A percentile compares a stretch with the other conserved stretches of the same genome.
These are phyloP conservation scores for Phaetusa simplex DNA, from an alignment of 2,113 vertebrate species.

Conservation along the genomic window DNA sequence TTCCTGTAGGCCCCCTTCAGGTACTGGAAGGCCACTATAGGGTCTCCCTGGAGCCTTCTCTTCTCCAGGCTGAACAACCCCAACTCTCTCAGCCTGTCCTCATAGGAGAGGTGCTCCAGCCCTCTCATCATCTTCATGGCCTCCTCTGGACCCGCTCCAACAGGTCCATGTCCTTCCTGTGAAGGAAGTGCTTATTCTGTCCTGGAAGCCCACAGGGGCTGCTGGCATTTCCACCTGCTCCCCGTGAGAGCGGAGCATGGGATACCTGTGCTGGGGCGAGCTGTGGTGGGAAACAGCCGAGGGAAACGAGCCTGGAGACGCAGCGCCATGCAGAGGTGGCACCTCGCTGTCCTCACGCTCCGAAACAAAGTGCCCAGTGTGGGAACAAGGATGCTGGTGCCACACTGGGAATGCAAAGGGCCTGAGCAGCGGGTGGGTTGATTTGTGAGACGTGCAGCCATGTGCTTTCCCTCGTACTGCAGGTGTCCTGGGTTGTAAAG, in stretches of 20 bases:
- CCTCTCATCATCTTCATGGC: too few relatives aligned
- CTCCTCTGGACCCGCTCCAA: too few relatives aligned
- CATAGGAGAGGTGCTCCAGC: too few relatives aligned
- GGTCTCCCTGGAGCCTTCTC: too few relatives aligned
- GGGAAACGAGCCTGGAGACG: background rate
- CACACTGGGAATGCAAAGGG: background rate
- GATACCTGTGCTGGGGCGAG: rapidly evolving
- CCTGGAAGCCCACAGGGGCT: background rate
- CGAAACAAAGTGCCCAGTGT: rapidly evolving
- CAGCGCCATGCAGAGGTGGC: background rate
- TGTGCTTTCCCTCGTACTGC: background rate
- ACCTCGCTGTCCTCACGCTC: background rate
- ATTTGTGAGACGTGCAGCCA: background rate
- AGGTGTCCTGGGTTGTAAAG: background rate
- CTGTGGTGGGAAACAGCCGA: background rate
- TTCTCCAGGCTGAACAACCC: too few relatives aligned
- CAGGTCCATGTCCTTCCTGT: too few relatives aligned
- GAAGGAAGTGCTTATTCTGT: background rate
- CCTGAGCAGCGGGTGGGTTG: background rate
- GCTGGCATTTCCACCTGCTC: background rate
- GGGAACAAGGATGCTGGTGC: rapidly evolving
- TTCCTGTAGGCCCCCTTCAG: too few relatives aligned
- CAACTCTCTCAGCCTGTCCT: too few relatives aligned
- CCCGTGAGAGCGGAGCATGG: background rate
- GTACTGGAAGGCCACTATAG: too few relatives aligned